These are phyloP conservation scores for Melanchra persicariae DNA, from an alignment of 2,888 invertebrate genomes.

Conservation along the genomic window DNA sequence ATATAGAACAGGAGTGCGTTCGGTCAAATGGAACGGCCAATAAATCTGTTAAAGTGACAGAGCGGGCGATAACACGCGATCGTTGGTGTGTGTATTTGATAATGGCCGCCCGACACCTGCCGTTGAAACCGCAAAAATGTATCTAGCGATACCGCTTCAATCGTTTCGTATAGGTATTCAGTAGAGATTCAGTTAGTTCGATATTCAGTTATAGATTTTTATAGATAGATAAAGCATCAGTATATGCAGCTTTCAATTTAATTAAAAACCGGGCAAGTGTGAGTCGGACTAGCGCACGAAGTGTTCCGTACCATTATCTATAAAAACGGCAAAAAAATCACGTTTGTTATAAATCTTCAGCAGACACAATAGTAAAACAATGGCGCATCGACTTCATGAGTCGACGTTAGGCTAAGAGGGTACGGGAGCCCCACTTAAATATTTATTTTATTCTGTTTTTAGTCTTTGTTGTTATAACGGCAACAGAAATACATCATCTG, in stretches of 20 bases:
- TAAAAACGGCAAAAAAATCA: too few species aligned
- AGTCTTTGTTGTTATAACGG: too few species aligned
- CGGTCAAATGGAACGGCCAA: slow-evolving; percentile 78
- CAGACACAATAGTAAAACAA: too few species aligned
- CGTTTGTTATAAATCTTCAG: too few species aligned
- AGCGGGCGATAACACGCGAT: slow-evolving; percentile 81
- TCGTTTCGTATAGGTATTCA: slow-evolving; percentile 43
- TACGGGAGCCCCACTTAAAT: too few species aligned
- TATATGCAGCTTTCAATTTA: slow-evolving; percentile 1
- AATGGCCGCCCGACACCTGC: slow-evolving; percentile 80
- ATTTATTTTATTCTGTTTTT: too few species aligned
- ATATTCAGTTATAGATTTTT: slow-evolving; percentile 25
- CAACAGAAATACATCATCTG: too few species aligned
- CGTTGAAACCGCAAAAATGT: slow-evolving; percentile 67
- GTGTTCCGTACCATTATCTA: too few species aligned
- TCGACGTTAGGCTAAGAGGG: too few species aligned
- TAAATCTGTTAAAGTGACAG: slow-evolving; percentile 82
- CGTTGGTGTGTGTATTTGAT: slow-evolving; percentile 81
- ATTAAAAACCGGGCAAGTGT: too few species aligned
- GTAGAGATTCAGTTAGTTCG: slow-evolving; percentile 45
- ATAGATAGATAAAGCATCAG: not conserved
- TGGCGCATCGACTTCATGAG: too few species aligned
- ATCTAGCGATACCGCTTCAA: slow-evolving; percentile 36
- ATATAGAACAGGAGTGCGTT: slow-evolving; percentile 71
- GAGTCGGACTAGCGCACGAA: too few species aligned